Conservation (phyloP, 2,888 invertebrate genomes). For the Lapara coniferarum region DNA sequence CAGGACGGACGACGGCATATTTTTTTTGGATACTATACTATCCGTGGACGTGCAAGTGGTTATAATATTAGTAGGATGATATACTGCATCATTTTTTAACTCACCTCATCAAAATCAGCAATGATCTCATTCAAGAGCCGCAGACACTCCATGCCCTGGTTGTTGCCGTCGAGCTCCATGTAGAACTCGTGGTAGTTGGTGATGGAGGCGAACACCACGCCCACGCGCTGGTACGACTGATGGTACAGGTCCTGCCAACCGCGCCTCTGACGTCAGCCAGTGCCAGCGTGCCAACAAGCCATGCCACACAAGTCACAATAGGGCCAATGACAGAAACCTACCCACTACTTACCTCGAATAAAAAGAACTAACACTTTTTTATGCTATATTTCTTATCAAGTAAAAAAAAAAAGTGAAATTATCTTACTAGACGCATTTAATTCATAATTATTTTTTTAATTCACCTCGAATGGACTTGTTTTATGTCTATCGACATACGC, state of each 20-base stretch:
- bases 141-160: slow-evolving; percentile 95
- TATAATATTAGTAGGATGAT: too few species aligned
- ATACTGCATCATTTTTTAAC: neutral
- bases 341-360: slow-evolving; percentile 14
- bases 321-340: slow-evolving; percentile 45
- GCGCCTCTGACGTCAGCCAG: slow-evolving; percentile 46
- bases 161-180: slow-evolving; percentile 95
- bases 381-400: too few species aligned
- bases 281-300: slow-evolving; percentile 46
- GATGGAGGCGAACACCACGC: slow-evolving; percentile 95
- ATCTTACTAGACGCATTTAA: neutral
- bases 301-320: slow-evolving; percentile 41
- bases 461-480: too few species aligned
- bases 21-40: too few species aligned
- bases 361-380: too few species aligned
- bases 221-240: slow-evolving; percentile 95
- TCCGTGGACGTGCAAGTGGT: too few species aligned
- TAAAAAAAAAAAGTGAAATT: too few species aligned
- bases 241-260: slow-evolving; percentile 91
- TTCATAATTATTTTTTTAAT: neutral
- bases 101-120: slow-evolving; percentile 95
- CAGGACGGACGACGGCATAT: too few species aligned
- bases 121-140: slow-evolving; percentile 95
- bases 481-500: too few species aligned
- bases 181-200: slow-evolving; percentile 98